Base-by-base conservation (phyloP, 2,113 vertebrate species). In the Oophaga pumilio region DNA sequence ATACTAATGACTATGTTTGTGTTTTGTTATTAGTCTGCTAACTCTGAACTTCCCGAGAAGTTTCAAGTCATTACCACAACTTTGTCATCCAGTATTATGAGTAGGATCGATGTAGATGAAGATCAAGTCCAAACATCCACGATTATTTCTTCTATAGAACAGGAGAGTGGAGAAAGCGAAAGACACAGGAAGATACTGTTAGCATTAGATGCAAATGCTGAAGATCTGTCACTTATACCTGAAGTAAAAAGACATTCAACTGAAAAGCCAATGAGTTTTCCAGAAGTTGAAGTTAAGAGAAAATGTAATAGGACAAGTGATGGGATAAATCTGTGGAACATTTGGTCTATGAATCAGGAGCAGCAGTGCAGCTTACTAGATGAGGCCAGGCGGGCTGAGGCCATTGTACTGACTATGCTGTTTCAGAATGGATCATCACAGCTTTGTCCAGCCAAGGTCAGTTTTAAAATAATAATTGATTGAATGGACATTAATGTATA, bases 401-500 rank as follows among this genome's bases (percentile, higher is more conserved):
- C 92, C 6, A 87, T 97, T 83, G 91, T 96, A 77, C 89, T 96
- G 1, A 96, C 96, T 0, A 93, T 98, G 94, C 53, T 97, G 28
- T 96, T 94, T 91, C 92, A 92, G 64, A 95, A 98, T 79, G 97
- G 97, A 76, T 95, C 94, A 13, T 96, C 96, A 26, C 97, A 97
- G 90, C 92, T 98, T 13, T 94, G 81, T 87, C 85, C 91, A 0
- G 93, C 93, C 76, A 94, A 96, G 95, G 97, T 97, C 26, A 91
- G 93, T 92, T 59, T 69, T 64, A 56, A 56, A 56, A 56, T 13
- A 68, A 68, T 4, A 26, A 26, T 4, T 43, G 12, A 26, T 20
- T 62, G 60, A 20, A 62, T 62, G 20, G 2, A 62, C 15, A 15
- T 59, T 59, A 20, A 22, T 59, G 33, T 43, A 43, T 43, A 43